Percentiles rank a stretch among this genome's conserved stretches.
Evolutionary conservation across 2,888 invertebrate genomes (phyloP).

Genomic region (Pseudococcus jackbeardsleyi): DNA sequence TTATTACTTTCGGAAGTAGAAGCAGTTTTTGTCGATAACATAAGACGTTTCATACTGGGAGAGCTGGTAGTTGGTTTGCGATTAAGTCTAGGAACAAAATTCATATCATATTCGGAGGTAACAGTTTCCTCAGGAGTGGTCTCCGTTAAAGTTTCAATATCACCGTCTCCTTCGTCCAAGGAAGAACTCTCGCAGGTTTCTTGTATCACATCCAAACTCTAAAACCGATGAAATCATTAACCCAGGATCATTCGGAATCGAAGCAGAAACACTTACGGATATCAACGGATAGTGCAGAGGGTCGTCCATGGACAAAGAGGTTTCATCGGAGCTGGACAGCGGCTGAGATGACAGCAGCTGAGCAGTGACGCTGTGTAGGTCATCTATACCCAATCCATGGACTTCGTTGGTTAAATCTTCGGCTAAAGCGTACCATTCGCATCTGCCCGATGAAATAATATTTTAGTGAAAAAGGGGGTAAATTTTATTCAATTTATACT

Average conservation of each 20-base stretch:
- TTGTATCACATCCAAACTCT: conserved; percentile 66
- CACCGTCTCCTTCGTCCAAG: conserved; percentile 65
- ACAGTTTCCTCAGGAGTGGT: conserved; percentile 60
- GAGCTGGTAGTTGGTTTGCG: conserved; percentile 59
- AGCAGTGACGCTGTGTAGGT: conserved; percentile 71
- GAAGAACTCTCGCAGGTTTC: conserved; percentile 66
- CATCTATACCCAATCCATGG: conserved; percentile 71
- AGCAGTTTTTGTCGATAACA: conserved; percentile 59
- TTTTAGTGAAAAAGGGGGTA: neutral
- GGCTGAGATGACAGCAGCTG: conserved; percentile 69
- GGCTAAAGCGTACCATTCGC: conserved; percentile 72
- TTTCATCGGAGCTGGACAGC: conserved; percentile 61
- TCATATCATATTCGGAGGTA: conserved; percentile 31
- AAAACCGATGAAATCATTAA: neutral
- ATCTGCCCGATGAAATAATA: conserved; percentile 68
- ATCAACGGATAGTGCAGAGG: conserved; percentile 56
- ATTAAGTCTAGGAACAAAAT: conserved; percentile 50
- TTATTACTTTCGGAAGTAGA: conserved; percentile 67
- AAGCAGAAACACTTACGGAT: conserved; percentile 16
- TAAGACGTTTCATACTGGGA: conserved; percentile 54
- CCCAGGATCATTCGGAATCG: neutral
- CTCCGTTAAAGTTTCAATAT: conserved; percentile 65
- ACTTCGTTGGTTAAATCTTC: conserved; percentile 71
- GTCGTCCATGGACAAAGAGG: conserved; percentile 59
- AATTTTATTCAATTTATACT: neutral